Conservation (phyloP, 1,140 invertebrate genomes). For the Meloidogyne floridensis region DNA sequence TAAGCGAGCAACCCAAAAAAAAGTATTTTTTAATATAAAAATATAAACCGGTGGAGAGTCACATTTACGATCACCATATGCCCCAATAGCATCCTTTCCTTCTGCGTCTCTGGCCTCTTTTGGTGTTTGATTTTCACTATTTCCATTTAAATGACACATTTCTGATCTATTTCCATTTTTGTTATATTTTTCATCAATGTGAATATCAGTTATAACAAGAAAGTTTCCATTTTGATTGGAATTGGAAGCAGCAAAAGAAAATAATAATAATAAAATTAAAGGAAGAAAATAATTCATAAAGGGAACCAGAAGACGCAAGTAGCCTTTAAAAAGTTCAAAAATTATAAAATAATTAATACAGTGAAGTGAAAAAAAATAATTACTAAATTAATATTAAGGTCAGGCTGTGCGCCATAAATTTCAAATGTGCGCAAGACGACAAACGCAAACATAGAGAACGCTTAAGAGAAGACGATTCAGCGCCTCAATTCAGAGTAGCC, state of each 20-base stretch:
- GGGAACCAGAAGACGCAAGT: not conserved
- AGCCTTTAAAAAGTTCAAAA: not conserved
- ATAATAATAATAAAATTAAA: not conserved
- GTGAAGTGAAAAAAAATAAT: too few species aligned
- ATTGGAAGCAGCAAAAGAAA: not conserved
- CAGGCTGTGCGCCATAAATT: too few species aligned
- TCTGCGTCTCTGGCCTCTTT: not conserved
- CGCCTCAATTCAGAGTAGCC: too few species aligned
- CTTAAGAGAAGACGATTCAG: too few species aligned
- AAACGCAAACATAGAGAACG: too few species aligned
- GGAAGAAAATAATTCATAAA: not conserved
- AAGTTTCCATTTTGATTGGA: conserved; percentile 30
- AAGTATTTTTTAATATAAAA: not conserved
- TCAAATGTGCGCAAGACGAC: too few species aligned
- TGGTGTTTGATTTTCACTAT: conserved; percentile 17
- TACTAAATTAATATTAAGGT: too few species aligned
- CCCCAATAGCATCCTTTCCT: conserved; percentile 32
- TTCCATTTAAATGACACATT: conserved; percentile 43
- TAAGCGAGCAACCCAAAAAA: not conserved
- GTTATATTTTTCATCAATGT: conserved; percentile 51
- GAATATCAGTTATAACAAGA: conserved; percentile 58
- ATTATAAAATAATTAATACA: not conserved
- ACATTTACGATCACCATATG: conserved; percentile 55
- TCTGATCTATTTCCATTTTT: conserved; percentile 39
- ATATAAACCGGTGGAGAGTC: conserved; percentile 48